Base-by-base conservation (phyloP, 2,113 vertebrate genomes). In the Gallinago undulata region DNA sequence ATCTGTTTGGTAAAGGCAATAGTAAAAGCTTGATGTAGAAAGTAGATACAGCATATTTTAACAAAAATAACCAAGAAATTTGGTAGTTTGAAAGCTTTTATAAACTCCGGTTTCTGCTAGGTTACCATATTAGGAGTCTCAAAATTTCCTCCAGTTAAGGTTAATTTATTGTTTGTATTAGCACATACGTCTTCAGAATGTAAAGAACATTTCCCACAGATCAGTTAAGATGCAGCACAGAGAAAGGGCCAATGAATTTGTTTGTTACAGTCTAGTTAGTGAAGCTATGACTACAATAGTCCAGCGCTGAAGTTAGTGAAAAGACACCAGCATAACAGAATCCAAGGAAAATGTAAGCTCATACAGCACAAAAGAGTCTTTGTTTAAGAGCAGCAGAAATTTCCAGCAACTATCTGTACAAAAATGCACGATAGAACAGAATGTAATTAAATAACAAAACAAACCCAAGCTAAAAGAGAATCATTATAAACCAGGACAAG, bases 371-470 rank as follows among this genome's bases (percentile, higher is more conserved):
- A 97, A 97, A 96, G 96, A 97, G 84, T 94, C 96, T 97, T 97
- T 98, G 97, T 98, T 97, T 97, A 97, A 96, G 90, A 96, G 87
- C 51, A 95, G 88, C 89, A 97, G 95, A 97, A 98, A 96, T 96
- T 97, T 98, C 96, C 89, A 97, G 96, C 94, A 97, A 96, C 93
- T 96, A 97, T 97, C 95, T 96, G 90, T 86, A 59, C 73, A 84
- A 95, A 97, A 92, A 97, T 39, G 72, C 84, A 96, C 2, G 41
- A 92, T 63, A 96, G 94, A 97, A 96, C 88, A 96, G 88, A 97
- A 96, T 93, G 92, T 95, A 97, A 98, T 97, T 97, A 98, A 98
- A 98, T 97, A 97, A 97, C 95, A 97, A 97, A 97, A 92, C 88
- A 96, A 97, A 97, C 78, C 83, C 72, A 94, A 96, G 93, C 81